phyloP scores from a whole-genome alignment of 2,888 invertebrate genomes.

The Tenthredo livida region DNA sequence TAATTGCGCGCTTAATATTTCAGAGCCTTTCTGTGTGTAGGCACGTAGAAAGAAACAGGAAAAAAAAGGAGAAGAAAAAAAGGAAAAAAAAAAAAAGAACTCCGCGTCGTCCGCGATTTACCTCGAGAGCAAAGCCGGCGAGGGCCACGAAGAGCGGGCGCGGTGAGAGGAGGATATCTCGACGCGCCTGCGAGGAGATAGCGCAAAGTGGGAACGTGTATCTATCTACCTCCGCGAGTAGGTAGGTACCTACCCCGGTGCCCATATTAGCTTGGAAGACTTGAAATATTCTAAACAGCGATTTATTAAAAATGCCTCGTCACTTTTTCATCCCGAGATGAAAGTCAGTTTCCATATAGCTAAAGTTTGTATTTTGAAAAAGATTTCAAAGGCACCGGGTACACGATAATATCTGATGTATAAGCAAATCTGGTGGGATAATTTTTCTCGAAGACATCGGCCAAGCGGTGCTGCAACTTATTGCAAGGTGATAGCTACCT shows the following conservation, averaged over 20 bases:
- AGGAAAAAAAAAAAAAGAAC: constrained; percentile 55
- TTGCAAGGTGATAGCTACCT: constrained; percentile 23
- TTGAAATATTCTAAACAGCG: constrained; percentile 33
- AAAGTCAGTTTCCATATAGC: neutral
- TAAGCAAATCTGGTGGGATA: neutral
- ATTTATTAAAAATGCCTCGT: constrained; percentile 18
- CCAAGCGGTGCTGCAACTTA: constrained; percentile 7
- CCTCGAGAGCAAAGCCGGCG: constrained; percentile 33
- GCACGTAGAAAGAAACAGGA: constrained; percentile 68
- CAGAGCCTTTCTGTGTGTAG: constrained; percentile 73
- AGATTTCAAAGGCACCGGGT: neutral
- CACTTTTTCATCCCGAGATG: constrained; percentile 21
- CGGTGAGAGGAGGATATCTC: constrained; percentile 22
- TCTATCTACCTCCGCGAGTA: neutral
- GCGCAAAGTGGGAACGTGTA: constrained; percentile 19
- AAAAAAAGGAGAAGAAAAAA: constrained; percentile 54
- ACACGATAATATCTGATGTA: neutral
- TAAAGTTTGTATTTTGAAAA: neutral
- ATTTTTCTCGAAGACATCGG: neutral
- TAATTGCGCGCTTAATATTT: constrained; percentile 78
- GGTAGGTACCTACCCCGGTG: constrained; percentile 1
- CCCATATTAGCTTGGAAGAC: constrained; percentile 20
- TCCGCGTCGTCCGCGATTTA: constrained; percentile 41
- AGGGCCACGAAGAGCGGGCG: constrained; percentile 29
- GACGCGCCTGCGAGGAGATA: constrained; percentile 36